Percentiles rank a stretch among this genome's conserved stretches.
phyloP scores from a whole-genome alignment of 2,888 invertebrate species.

The Andrena camellia region DNA sequence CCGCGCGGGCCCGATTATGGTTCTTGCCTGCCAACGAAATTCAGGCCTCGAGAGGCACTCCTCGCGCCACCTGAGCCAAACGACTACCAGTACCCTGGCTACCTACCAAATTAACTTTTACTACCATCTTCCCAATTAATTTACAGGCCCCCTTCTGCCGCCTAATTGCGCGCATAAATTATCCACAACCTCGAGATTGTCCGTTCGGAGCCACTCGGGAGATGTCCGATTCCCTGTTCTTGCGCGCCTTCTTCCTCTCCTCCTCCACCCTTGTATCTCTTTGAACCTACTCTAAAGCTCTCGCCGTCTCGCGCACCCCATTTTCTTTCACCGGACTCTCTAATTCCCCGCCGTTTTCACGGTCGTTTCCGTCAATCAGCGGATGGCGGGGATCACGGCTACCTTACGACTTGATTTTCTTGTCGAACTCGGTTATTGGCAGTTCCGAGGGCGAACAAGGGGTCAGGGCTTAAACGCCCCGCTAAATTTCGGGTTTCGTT shows the following conservation, averaged over 20 bases:
- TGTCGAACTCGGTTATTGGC: slow-evolving; percentile 28
- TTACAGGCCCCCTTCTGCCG: slow-evolving; percentile 77
- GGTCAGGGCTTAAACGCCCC: background rate
- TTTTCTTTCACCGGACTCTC: background rate
- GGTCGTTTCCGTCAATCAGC: slow-evolving; percentile 42
- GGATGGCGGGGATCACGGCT: background rate
- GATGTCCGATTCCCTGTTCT: slow-evolving; percentile 48
- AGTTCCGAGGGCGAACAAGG: background rate
- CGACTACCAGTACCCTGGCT: slow-evolving; percentile 76
- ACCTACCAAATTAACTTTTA: slow-evolving; percentile 84
- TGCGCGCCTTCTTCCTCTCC: slow-evolving; percentile 2
- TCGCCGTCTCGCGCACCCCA: background rate
- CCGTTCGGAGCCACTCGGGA: slow-evolving; percentile 60
- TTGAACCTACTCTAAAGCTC: background rate
- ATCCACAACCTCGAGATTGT: slow-evolving; percentile 75
- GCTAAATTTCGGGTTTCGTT: slow-evolving; percentile 22
- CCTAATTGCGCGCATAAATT: slow-evolving; percentile 83
- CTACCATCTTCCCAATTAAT: slow-evolving; percentile 83
- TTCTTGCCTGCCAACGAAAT: slow-evolving; percentile 58
- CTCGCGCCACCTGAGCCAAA: slow-evolving; percentile 81
- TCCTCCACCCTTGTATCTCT: background rate
- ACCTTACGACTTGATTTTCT: slow-evolving; percentile 53
- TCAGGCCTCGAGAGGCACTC: slow-evolving; percentile 64
- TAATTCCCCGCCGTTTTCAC: slow-evolving; percentile 30
- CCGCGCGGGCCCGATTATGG: slow-evolving; percentile 8